phyloP scores from a whole-genome alignment of 2,797 vertebrate species.

The Pogoniulus pusillus region DNA sequence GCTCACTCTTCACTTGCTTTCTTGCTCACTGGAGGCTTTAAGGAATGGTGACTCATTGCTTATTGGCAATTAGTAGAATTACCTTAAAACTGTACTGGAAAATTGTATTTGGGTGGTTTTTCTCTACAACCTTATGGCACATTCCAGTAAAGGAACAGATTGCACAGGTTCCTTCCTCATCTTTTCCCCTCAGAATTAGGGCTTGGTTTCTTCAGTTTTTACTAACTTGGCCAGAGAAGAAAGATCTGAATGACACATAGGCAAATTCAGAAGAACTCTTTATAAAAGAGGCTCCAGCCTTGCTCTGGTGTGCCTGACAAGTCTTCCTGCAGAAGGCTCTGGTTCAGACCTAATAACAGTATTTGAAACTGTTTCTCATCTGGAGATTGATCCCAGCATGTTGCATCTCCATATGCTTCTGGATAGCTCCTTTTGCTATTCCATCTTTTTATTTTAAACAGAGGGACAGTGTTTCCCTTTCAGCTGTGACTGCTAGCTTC shows the following conservation, averaged over 20 bases:
- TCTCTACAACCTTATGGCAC: neutral
- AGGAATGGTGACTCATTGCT: neutral
- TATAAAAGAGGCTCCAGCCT: neutral
- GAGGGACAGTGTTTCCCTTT: neutral
- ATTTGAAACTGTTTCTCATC: neutral
- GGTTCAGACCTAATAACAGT: neutral
- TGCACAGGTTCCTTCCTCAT: neutral
- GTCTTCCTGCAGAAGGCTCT: neutral
- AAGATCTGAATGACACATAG: neutral
- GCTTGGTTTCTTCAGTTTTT: neutral
- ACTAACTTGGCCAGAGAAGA: neutral
- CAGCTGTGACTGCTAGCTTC: neutral
- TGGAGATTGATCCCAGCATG: neutral
- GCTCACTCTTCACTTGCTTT: neutral
- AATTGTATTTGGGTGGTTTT: neutral
- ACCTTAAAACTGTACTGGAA: neutral
- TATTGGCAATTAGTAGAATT: neutral
- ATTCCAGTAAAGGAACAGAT: neutral
- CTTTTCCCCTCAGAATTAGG: neutral
- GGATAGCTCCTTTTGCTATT: neutral
- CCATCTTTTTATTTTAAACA: neutral
- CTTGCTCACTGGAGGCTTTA: neutral
- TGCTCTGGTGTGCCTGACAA: neutral
- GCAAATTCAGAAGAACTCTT: neutral
- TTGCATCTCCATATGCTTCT: neutral